phyloP scores from a whole-genome alignment of 2,888 invertebrate species.

The Lathronympha strigana region DNA sequence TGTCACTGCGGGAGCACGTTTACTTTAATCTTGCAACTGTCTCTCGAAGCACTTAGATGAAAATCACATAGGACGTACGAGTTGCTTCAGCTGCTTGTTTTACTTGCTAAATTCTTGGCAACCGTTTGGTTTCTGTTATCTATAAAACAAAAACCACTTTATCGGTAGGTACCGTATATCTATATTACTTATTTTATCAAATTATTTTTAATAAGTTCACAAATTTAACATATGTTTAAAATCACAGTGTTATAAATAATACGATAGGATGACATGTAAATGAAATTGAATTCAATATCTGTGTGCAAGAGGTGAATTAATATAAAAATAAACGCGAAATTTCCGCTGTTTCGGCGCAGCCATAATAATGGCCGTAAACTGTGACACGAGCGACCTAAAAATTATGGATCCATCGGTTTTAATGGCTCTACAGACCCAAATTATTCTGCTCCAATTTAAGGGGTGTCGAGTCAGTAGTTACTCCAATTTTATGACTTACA shows the following conservation, averaged over 20 bases:
- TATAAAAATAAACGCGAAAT: constrained; percentile 6
- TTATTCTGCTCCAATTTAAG: constrained; percentile 35
- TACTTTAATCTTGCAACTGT: constrained; percentile 32
- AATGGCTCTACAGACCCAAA: constrained; percentile 27
- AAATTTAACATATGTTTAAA: neutral
- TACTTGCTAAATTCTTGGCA: constrained; percentile 40
- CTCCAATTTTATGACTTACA: constrained; percentile 24
- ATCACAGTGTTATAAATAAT: neutral
- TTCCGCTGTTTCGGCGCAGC: constrained; percentile 3
- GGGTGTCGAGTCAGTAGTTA: constrained; percentile 14
- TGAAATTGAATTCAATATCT: constrained; percentile 2
- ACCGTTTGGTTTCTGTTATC: constrained; percentile 29
- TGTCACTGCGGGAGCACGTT: constrained; percentile 34
- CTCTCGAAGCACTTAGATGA: constrained; percentile 38
- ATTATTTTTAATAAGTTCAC: neutral
- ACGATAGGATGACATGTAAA: neutral
- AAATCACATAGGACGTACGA: constrained; percentile 39
- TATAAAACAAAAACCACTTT: constrained; percentile 5
- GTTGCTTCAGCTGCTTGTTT: constrained; percentile 31
- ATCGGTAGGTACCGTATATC: too few species aligned
- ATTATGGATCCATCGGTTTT: constrained; percentile 29
- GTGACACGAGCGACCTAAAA: constrained; percentile 28
- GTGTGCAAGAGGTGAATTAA: constrained; percentile 20
- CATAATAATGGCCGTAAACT: constrained; percentile 28
- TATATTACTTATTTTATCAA: too few species aligned